Evolutionary conservation across 1,140 invertebrate species (phyloP), one percentile per base, ranked within the genome.

Genomic region (Macrobrachium nipponense): DNA sequence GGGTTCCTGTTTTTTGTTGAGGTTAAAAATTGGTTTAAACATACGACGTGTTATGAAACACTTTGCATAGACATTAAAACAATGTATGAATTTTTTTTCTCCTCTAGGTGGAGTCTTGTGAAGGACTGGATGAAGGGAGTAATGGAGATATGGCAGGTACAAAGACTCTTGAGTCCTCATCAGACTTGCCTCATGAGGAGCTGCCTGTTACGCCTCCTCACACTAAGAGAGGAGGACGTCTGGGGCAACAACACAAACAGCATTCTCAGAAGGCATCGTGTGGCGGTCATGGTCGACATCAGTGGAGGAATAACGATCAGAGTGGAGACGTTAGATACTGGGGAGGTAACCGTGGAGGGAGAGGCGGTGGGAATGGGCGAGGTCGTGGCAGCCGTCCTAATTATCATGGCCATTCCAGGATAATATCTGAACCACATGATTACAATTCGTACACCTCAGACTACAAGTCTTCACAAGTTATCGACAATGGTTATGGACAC

Each of bases 101-200:
- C 17, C 68, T 23, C 10, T 59, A 86, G 84, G 84, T 78, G 60
- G 87, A 82, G 27, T 86, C 80, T 6, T 77, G 68, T 84, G 82
- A 88, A 76, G 82, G 58, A 14, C 51, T 82, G n/a, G 87, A 78
- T 61, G 87, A 81, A 6, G 75, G 68, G n/a, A 23, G 58, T 18
- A 61, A 82, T 20, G 82, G 27, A 51, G 82, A 77, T 5, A 60
- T 59, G 51, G 64, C 51, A 10, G 76, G 43, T 51, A 36, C 68
- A 12, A 44, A 18, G 23, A 43, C 76, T 43, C 68, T 59, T 23
- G 78, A 88, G 17, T 43, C 70, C 43, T 59, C 64, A 17, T 11
- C 5, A 18, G 81, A 86, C 11, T 14, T 18, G 8, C 68, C 61
- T 43, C 51, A 14, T 14, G 75, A 59, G n/a, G 68, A 60, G 18